Evolutionary conservation across 2,888 invertebrate genomes (phyloP), one percentile per base, ranked within the genome.

Genomic region (Archips xylosteana): DNA sequence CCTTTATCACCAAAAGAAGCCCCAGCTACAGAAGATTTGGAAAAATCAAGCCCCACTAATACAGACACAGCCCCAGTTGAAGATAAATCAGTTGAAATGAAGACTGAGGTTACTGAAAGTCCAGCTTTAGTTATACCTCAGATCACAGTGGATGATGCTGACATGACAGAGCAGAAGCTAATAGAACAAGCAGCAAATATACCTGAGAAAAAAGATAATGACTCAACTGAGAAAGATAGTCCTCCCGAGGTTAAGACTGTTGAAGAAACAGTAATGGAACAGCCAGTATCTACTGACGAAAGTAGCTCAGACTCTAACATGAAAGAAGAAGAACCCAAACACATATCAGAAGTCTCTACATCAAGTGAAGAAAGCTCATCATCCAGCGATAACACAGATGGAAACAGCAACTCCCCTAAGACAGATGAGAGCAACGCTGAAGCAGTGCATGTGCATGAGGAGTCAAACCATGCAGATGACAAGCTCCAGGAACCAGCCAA

Each of bases 361-460:
- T 92, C 93, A 51, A 93, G 92, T 82, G 94, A 94, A 78, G 93
- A 93, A 78, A 94, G 92, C 78, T 94, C 92, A 34, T 92, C 92
- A 47, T 92, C 92, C 12, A 93, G 92, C 85, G 94, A 93, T 70
- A 93, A 92, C 69, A 93, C 90, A 73, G 92, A 93, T 85, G 90
- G 90, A 1, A 94, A 91, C 75, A 93, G 94, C 76, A 92, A 90
- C 77, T 94, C 94, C 10, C 93, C 94, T 3, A 94, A 92, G 79
- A 79, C 85, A 60, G 89, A 82, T 81, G 87, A 91, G 75, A 81
- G 82, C 47, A 86, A 85, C 12, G 82, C 85, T 73, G 90, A 89
- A 34, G 51, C 34, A 73, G 78, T 82, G 12, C 57, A 57, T 57
- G 57, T 57, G 6, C 86, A 86, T 42, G 88, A 89, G 68, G 90